A percentile compares a stretch with the other conserved stretches of the same genome.
Conservation (phyloP, 2,797 vertebrate species). For the Mus caroli region DNA sequence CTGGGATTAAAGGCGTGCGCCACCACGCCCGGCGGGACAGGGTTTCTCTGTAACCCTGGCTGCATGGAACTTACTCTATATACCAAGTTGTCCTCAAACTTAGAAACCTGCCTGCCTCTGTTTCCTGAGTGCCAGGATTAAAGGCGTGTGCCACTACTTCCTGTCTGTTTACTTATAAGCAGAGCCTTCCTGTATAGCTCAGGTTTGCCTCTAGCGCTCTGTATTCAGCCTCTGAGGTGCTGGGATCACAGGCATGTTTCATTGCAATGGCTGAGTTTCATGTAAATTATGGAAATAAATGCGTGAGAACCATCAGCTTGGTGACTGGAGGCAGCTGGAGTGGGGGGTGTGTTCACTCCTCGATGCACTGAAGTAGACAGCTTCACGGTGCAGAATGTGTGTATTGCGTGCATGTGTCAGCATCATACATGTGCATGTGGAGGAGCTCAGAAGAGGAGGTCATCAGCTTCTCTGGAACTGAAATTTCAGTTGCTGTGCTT, state of each 20-base stretch:
- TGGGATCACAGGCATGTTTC: not conserved
- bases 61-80: too few relatives aligned
- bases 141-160: not conserved
- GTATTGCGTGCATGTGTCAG: too few relatives aligned
- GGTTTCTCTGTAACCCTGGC: not conserved
- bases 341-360: not conserved
- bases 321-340: not conserved
- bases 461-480: not conserved
- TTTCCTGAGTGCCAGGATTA: not conserved
- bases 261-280: too few relatives aligned
- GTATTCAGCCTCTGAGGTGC: not conserved
- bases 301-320: not conserved
- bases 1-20: not conserved
- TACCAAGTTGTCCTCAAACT: not conserved
- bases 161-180: not conserved
- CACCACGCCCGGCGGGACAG: not conserved
- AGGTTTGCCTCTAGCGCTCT: not conserved
- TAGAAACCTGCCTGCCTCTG: not conserved
- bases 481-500: not conserved
- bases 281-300: not conserved
- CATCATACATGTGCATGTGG: not conserved
- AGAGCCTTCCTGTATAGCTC: not conserved
- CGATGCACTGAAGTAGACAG: not conserved
- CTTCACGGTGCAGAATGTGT: not conserved
- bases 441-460: not conserved